These are phyloP conservation scores for Simalia tracyae DNA, from an alignment of 2,797 vertebrate genomes.

Conservation along the genomic window DNA sequence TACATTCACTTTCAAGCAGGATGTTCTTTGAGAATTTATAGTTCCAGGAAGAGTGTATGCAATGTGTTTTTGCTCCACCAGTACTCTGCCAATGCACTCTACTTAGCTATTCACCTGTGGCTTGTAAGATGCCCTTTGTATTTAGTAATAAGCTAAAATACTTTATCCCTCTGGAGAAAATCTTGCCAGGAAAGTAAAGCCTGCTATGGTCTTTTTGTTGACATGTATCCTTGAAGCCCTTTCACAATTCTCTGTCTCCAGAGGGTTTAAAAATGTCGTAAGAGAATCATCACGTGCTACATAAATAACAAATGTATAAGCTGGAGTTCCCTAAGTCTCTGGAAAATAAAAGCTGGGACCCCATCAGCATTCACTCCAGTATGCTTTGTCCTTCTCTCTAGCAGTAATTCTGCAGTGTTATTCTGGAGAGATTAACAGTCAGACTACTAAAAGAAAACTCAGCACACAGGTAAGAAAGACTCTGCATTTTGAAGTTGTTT, in stretches of 20 bases:
- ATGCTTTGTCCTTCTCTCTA: neutral
- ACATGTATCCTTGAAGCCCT: constrained; percentile 58
- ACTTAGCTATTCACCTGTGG: neutral
- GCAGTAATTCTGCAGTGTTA: neutral
- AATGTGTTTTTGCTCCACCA: neutral
- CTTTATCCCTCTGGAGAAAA: constrained; percentile 60
- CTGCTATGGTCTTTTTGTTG: constrained; percentile 47
- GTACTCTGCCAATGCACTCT: neutral
- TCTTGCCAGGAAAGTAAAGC: accelerated
- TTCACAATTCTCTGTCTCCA: constrained; percentile 61
- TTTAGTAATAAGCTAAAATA: constrained; percentile 65
- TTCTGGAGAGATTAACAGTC: neutral
- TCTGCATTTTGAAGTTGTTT: neutral
- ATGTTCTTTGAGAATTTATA: neutral
- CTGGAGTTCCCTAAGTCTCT: neutral
- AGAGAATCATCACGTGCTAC: constrained; percentile 60
- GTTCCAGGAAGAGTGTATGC: neutral
- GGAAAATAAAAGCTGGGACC: constrained; percentile 8
- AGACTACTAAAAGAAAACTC: neutral
- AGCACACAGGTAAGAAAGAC: constrained; percentile 39
- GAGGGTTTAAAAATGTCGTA: constrained; percentile 60
- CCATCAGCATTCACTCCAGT: neutral
- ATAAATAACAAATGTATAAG: constrained; percentile 61
- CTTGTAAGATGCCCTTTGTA: accelerated
- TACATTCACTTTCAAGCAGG: neutral